phyloP scores from a whole-genome alignment of 2,113 vertebrate genomes.

The Pampusana beccarii region DNA sequence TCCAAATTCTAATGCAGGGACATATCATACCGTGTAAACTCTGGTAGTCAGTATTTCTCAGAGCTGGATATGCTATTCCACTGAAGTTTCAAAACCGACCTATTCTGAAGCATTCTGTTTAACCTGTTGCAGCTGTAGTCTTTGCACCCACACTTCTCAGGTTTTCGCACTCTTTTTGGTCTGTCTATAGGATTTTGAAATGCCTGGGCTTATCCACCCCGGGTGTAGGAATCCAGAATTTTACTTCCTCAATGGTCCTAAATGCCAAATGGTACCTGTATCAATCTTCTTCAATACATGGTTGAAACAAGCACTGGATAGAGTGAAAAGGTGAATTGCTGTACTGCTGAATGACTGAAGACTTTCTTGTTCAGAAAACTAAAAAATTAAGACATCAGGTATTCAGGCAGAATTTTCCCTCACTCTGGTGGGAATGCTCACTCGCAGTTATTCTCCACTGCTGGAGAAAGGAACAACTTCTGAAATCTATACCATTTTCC shows the following conservation, averaged over 20 bases:
- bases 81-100: fast-evolving
- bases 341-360: neutral
- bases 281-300: neutral
- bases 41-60: neutral
- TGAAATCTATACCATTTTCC: neutral
- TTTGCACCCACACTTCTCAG: neutral
- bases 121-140: neutral
- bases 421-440: neutral
- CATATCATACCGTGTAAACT: neutral
- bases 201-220: neutral
- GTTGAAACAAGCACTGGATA: neutral
- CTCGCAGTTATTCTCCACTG: neutral
- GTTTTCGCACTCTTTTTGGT: neutral
- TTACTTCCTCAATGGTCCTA: neutral
- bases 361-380: neutral
- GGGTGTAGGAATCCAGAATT: neutral
- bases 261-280: neutral
- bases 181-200: neutral
- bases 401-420: neutral
- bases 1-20: neutral
- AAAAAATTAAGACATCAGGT: neutral
- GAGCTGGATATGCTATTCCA: neutral
- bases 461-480: neutral
- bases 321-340: neutral
- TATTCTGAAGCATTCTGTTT: neutral